Evolutionary conservation across 2,113 vertebrate species (phyloP).

Genomic region (Cervus canadensis): DNA sequence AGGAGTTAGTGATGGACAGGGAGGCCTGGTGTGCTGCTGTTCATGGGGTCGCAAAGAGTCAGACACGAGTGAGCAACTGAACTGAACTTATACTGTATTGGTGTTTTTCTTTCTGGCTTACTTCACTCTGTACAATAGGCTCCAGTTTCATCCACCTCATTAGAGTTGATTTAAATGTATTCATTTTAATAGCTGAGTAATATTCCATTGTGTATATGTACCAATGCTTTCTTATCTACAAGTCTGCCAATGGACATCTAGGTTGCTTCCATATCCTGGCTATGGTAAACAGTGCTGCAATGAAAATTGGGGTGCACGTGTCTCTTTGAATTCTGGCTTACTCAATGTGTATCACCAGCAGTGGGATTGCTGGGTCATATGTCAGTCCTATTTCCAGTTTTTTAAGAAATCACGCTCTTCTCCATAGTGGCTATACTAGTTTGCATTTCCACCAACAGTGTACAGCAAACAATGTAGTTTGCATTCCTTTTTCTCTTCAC

Average conservation of each 20-base stretch:
- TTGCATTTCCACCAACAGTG: neutral
- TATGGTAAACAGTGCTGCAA: neutral
- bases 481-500: neutral
- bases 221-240: neutral
- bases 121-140: neutral
- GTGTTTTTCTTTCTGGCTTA: neutral
- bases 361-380: neutral
- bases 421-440: neutral
- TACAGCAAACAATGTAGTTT: neutral
- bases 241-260: neutral
- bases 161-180: neutral
- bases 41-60: neutral
- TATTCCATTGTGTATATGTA: neutral
- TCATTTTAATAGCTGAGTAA: neutral
- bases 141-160: neutral
- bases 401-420: neutral
- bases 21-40: neutral
- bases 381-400: neutral
- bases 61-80: fast-evolving
- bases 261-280: neutral
- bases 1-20: neutral
- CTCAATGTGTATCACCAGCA: neutral
- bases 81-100: neutral
- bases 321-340: neutral
- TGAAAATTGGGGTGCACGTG: neutral